Evolutionary conservation across 2,797 vertebrate genomes (phyloP), one percentile per base, ranked within the genome.

Genomic region (Falco berigora): DNA sequence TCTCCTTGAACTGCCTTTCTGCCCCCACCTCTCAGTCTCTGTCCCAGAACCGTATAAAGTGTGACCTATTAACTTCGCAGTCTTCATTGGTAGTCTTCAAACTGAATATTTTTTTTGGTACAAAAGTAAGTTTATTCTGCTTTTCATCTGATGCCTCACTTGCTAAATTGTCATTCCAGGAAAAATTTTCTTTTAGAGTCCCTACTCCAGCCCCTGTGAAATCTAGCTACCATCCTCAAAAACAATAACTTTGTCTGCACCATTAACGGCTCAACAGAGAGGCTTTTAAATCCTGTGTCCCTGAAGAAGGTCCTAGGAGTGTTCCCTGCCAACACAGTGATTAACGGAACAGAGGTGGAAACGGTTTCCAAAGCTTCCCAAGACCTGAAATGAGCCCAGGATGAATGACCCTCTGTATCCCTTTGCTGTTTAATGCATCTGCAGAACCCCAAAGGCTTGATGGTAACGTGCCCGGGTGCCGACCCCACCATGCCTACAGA

Each of bases 391-490:
- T 36, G 34, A 81, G 64, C 21, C 1, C 0, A 10, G 25, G 32
- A 24, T 32, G 34, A 14, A 67, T 50, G 12, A 36, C 14, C 3
- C n/a, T 78, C 27, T 1, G 1, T 20, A 36, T 18, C 11, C 46
- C 24, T 66, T 82, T 2, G 0, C 10, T 46, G 47, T 22, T 8
- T 32, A 75, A 8, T 24, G 15, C 34, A 30, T 24, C 46, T 10
- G 2, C 53, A 85, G 67, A 50, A 34, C 14, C 12, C 17, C 4
- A 1, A 64, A 32, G n/a, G 10, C 24, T 56, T 49, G 11, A 10
- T 7, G 12, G 12, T 21, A 47, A 63, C 0, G 0, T 0, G 5
- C 4, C 11, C 0, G 1, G 27, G 21, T 62, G 38, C 32, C 25
- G 40, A 62, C 16, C 32, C 25, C 44, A 58, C 18, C 22, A 13